Evolutionary conservation across 1,140 invertebrate genomes (phyloP).

Genomic region (Ostrea denselamellosa): DNA sequence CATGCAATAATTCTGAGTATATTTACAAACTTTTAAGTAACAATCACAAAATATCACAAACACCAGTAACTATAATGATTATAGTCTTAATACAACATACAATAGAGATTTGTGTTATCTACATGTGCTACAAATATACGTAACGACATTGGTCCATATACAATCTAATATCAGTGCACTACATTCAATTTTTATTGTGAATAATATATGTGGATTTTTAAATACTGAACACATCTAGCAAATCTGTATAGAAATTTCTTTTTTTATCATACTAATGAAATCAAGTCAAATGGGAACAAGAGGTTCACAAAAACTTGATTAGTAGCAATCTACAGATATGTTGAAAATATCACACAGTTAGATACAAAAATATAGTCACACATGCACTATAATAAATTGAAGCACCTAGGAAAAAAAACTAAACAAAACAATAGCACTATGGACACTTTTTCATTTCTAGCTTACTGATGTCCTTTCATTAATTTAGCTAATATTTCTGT

Average conservation of each 20-base stretch:
- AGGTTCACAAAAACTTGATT: conserved; percentile 1
- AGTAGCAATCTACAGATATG: conserved; percentile 7
- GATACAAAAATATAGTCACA: conserved; percentile 30
- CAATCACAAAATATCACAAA: conserved; percentile 31
- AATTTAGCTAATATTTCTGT: not conserved
- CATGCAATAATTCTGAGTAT: conserved; percentile 32
- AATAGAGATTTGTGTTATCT: conserved; percentile 4
- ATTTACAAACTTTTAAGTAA: conserved; percentile 23
- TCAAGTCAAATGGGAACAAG: not conserved
- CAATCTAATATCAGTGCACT: conserved; percentile 26
- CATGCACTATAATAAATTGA: conserved; percentile 16
- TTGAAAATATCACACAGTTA: conserved; percentile 35
- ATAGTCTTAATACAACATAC: conserved; percentile 16
- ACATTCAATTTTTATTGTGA: not conserved
- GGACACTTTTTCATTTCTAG: not conserved
- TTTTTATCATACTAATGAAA: not conserved
- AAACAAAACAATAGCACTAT: not conserved
- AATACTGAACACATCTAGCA: conserved; percentile 37
- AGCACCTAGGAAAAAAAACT: conserved; percentile 21
- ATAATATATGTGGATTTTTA: conserved; percentile 19
- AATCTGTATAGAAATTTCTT: not conserved
- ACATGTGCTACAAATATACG: not conserved
- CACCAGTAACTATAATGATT: conserved; percentile 11
- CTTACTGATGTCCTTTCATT: not conserved
- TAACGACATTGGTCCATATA: conserved; percentile 22